These are phyloP conservation scores for Isurus oxyrinchus DNA, from an alignment of 2,113 vertebrate species.

Conservation along the genomic window DNA sequence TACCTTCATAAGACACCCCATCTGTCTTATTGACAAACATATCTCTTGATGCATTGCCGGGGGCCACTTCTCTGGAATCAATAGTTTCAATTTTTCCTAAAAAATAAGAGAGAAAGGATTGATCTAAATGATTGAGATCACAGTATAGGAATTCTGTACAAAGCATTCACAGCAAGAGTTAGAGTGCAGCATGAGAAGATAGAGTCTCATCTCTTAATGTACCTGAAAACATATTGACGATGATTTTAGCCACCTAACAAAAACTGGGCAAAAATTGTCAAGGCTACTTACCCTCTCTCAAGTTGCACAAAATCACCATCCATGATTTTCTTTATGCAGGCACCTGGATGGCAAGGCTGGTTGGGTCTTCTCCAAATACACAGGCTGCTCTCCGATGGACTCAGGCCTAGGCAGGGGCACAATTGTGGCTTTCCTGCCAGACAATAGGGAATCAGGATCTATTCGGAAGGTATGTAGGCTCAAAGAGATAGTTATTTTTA, in stretches of 20 bases:
- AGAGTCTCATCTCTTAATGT: not conserved
- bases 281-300: no score
- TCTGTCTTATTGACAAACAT: constrained; percentile 74
- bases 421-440: no score
- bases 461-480: no score
- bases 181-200: not conserved
- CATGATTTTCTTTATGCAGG: no score
- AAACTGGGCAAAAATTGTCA: no score
- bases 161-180: not conserved
- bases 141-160: not conserved
- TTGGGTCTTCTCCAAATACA: no score
- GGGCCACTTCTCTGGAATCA: constrained; percentile 82
- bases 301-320: no score
- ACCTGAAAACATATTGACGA: not conserved
- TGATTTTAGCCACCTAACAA: not conserved
- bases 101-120: not conserved
- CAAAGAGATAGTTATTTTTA: no score
- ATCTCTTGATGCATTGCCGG: constrained; percentile 49
- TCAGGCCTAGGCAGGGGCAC: no score
- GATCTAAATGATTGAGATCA: not conserved
- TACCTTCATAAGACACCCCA: constrained; percentile 67
- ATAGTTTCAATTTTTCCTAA: constrained; percentile 77
- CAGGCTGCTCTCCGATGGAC: no score
- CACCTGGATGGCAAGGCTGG: no score
- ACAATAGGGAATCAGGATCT: no score